A percentile compares a stretch with the other conserved stretches of the same genome.
phyloP scores from a whole-genome alignment of 2,888 invertebrate species.

The Pseudoips prasinana region DNA sequence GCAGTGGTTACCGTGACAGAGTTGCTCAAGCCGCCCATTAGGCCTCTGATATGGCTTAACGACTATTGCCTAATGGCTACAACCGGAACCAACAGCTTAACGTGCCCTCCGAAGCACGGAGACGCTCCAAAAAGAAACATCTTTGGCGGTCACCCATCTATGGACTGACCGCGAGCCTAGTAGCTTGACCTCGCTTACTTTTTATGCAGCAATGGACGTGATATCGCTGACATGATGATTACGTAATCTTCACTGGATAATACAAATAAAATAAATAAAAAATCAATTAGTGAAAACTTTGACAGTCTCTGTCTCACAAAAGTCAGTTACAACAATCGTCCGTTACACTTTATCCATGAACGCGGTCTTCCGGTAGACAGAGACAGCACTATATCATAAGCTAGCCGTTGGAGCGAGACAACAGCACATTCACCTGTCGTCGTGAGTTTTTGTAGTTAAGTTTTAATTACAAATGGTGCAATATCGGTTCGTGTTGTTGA shows the following conservation, averaged over 20 bases:
- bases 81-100: too few relatives aligned
- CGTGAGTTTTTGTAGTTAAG: slow-evolving; percentile 44
- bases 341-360: slow-evolving; percentile 73
- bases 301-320: slow-evolving; percentile 51
- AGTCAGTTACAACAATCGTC: slow-evolving; percentile 76
- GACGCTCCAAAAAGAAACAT: too few relatives aligned
- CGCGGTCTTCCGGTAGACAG: slow-evolving; percentile 61
- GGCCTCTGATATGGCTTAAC: too few relatives aligned
- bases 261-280: slow-evolving; percentile 1
- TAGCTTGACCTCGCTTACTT: too few relatives aligned
- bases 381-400: slow-evolving; percentile 35
- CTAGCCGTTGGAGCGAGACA: slow-evolving; percentile 36
- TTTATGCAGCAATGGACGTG: neutral
- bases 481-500: slow-evolving; percentile 45
- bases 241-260: too few relatives aligned
- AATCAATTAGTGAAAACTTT: slow-evolving; percentile 39
- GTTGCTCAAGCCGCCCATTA: too few relatives aligned
- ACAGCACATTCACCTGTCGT: slow-evolving; percentile 62
- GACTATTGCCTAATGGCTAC: too few relatives aligned
- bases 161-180: too few relatives aligned
- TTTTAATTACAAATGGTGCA: slow-evolving; percentile 66
- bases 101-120: too few relatives aligned
- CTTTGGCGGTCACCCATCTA: too few relatives aligned
- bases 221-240: too few relatives aligned
- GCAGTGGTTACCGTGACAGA: too few relatives aligned